phyloP scores from a whole-genome alignment of 2,113 vertebrate genomes.

The Cygnus atratus region DNA sequence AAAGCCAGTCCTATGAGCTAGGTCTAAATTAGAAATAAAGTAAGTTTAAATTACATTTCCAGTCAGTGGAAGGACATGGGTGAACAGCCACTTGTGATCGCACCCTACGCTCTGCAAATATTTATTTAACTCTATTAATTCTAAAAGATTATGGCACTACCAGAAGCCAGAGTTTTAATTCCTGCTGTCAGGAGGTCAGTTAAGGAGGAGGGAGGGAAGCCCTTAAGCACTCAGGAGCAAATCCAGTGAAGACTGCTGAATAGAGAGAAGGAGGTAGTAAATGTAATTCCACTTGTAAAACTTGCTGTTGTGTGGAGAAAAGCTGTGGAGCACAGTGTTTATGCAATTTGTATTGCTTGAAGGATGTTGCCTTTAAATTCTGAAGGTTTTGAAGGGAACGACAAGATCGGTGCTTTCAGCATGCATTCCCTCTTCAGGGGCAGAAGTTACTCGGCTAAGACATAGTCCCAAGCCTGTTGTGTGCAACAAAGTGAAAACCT shows the following conservation, averaged over 20 bases:
- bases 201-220: neutral
- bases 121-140: conserved; percentile 13
- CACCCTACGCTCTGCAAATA: neutral
- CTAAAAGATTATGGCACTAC: neutral
- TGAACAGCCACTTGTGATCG: neutral
- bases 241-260: neutral
- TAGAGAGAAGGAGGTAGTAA: neutral
- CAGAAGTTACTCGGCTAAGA: neutral
- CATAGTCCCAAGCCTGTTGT: neutral
- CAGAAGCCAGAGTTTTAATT: neutral
- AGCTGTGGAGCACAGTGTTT: neutral
- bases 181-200: neutral
- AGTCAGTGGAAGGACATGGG: neutral
- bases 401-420: neutral
- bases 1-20: neutral
- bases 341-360: neutral
- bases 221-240: neutral
- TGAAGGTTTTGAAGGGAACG: neutral
- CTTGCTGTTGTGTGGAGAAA: neutral
- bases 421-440: neutral
- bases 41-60: neutral
- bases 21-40: conserved; percentile 18
- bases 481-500: neutral
- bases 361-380: neutral
- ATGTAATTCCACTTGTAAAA: neutral